Conservation (phyloP, 2,888 invertebrate species). For the Drosophila merina region DNA sequence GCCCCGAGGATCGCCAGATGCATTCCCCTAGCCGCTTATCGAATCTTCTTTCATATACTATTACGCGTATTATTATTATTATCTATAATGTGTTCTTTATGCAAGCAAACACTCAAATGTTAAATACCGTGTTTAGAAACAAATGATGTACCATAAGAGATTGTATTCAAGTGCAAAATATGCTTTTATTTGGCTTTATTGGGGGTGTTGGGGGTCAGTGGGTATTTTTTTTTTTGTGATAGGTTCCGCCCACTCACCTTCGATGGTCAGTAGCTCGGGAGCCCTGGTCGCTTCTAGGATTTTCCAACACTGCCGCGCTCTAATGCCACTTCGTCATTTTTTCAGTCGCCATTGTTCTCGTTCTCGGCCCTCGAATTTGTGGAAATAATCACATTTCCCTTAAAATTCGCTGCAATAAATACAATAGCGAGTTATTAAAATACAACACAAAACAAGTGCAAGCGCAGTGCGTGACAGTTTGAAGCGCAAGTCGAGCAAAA, state of each 20-base stretch:
- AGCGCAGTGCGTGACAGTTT: slow-evolving; percentile 50
- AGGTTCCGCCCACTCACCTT: slow-evolving; percentile 62
- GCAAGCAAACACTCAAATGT: slow-evolving; percentile 71
- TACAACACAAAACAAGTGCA: slow-evolving; percentile 51
- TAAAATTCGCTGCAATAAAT: slow-evolving; percentile 60
- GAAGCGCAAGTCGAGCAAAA: slow-evolving; percentile 44
- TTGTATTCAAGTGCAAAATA: slow-evolving; percentile 60
- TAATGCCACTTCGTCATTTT: slow-evolving; percentile 78
- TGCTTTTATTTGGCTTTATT: slow-evolving; percentile 5
- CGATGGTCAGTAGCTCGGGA: slow-evolving; percentile 18
- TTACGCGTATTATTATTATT: slow-evolving; percentile 68
- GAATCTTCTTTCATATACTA: slow-evolving; percentile 66
- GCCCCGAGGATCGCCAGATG: slow-evolving; percentile 51
- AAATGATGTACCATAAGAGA: slow-evolving; percentile 69
- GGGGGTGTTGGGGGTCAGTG: slow-evolving; percentile 8
- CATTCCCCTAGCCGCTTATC: slow-evolving; percentile 70
- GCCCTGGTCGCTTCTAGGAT: slow-evolving; percentile 46
- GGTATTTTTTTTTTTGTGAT: slow-evolving; percentile 11
- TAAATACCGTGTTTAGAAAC: slow-evolving; percentile 68
- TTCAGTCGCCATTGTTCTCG: slow-evolving; percentile 78
- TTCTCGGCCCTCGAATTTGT: slow-evolving; percentile 75
- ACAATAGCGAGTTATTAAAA: slow-evolving; percentile 59
- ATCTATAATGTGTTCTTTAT: slow-evolving; percentile 73
- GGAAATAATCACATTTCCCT: slow-evolving; percentile 70
- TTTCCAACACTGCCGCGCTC: slow-evolving; percentile 62